Conservation (phyloP, 2,113 vertebrate species). For the Orycteropus afer region DNA sequence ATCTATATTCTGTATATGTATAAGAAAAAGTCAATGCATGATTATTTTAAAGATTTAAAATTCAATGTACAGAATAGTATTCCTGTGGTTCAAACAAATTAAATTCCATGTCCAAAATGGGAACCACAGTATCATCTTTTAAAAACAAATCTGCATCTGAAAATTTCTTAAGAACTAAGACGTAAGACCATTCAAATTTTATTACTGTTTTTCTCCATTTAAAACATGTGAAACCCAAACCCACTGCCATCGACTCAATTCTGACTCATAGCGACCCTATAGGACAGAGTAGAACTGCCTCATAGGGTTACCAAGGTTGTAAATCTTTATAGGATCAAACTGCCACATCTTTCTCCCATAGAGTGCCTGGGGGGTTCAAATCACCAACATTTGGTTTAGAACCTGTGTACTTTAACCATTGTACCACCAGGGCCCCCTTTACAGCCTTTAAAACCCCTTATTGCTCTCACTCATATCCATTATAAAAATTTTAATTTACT, state of each 20-base stretch:
- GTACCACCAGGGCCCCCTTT: too few relatives aligned
- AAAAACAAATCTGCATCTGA: neutral
- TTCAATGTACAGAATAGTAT: neutral
- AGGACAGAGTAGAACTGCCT: too few relatives aligned
- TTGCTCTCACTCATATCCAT: neutral
- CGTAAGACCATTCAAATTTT: neutral
- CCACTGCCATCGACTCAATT: too few relatives aligned
- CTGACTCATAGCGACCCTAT: too few relatives aligned
- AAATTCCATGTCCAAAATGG: neutral
- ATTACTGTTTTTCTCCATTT: neutral
- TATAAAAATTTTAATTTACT: constrained; percentile 55
- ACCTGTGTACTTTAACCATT: too few relatives aligned
- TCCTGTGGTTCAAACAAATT: neutral
- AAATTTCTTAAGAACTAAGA: neutral
- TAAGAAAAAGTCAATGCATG: neutral
- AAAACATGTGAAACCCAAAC: neutral
- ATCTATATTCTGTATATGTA: neutral
- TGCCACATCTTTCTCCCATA: too few relatives aligned
- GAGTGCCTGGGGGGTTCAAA: too few relatives aligned
- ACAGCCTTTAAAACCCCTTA: neutral
- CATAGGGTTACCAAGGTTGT: too few relatives aligned
- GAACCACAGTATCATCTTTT: neutral
- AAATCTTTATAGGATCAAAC: too few relatives aligned
- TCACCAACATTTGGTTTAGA: too few relatives aligned
- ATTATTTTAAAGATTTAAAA: neutral